Evolutionary conservation across 2,113 vertebrate genomes (phyloP), one percentile per base, ranked within the genome.

Genomic region (Serilophus lunatus): DNA sequence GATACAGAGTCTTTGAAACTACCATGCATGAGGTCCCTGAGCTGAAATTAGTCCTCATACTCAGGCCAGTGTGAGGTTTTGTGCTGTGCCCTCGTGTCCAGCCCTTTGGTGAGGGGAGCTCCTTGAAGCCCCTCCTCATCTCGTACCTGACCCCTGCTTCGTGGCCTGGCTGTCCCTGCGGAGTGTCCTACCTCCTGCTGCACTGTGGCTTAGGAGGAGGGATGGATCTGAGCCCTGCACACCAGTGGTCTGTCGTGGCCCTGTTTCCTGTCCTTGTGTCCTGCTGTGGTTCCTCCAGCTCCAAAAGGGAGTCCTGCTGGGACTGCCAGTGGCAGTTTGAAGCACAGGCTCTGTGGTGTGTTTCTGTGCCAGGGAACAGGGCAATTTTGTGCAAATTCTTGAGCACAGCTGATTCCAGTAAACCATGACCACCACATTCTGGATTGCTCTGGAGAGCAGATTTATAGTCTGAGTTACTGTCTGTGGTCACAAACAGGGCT

Each of bases 21-120:
- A 11, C 38, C 38, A 7, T 12, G 12, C 22, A 2, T 4, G 2
- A 25, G 45, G 25, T 47, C 59, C 16, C 25, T 1, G 1, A 2
- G 28, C 33, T 74, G 72, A 23, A 77, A 74, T 56, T 13, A 12
- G 44, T 60, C 9, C 44, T 86, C 18, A 1, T 14, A 0, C 33
- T 57, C 8, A 3, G 51, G 26, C n/a, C n/a, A 9, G 12, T 0
- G 1, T 29, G 33, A 65, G 59, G 36, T 18, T 68, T 29, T 51
- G 81, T 22, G 5, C 1, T n/a, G 7, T 14, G 24, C 9, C 45
- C 15, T 59, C 1, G 0, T 45, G 47, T 28, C 26, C 53, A n/a
- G 33, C 35, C 35, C 4, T 1, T 0, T 2, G 10, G 29, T 0
- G 0, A 47, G 56, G n/a, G 60, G 10, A 31, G 13, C 6, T 50